These are phyloP conservation scores for Scomber colias DNA, from an alignment of 2,113 vertebrate genomes.

Conservation along the genomic window DNA sequence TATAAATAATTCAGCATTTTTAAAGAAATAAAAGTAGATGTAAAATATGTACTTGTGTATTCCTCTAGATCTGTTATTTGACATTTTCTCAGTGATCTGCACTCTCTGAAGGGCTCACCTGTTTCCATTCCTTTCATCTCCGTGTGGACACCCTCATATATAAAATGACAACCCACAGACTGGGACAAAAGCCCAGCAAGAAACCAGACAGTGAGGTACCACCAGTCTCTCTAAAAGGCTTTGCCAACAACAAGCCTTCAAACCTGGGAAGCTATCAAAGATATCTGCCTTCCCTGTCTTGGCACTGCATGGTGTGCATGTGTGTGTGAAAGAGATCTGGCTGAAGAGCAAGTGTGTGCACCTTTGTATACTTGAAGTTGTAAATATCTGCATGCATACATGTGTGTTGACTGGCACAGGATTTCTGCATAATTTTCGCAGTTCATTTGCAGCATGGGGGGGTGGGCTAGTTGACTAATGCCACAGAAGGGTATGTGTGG, in stretches of 20 bases:
- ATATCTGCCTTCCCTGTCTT: conserved; percentile 30
- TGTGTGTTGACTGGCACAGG: conserved; percentile 27
- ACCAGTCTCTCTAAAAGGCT: conserved; percentile 34
- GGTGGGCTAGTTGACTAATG: conserved; percentile 30
- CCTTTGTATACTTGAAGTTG: conserved; percentile 30
- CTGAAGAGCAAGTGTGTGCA: conserved; percentile 23
- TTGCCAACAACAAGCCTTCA: conserved; percentile 41
- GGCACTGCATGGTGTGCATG: conserved; percentile 24
- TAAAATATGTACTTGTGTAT: background rate
- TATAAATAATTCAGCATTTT: no score
- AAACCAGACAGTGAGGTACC: conserved; percentile 22
- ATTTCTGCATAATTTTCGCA: conserved; percentile 55
- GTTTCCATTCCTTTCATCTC: conserved; percentile 46
- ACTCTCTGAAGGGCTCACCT: conserved; percentile 44
- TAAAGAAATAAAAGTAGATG: no score
- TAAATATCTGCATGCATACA: conserved; percentile 14
- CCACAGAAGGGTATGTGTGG: conserved; percentile 4
- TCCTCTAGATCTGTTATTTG: conserved; percentile 7
- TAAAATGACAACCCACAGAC: conserved; percentile 42
- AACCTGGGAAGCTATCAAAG: conserved; percentile 53
- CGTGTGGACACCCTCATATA: conserved; percentile 29
- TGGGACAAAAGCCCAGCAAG: conserved; percentile 55
- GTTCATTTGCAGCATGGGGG: conserved; percentile 42
- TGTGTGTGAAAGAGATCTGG: conserved; percentile 56
- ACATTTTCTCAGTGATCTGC: conserved; percentile 12